Conservation (phyloP, 2,888 invertebrate genomes). For the Stenotaenia linearis region DNA sequence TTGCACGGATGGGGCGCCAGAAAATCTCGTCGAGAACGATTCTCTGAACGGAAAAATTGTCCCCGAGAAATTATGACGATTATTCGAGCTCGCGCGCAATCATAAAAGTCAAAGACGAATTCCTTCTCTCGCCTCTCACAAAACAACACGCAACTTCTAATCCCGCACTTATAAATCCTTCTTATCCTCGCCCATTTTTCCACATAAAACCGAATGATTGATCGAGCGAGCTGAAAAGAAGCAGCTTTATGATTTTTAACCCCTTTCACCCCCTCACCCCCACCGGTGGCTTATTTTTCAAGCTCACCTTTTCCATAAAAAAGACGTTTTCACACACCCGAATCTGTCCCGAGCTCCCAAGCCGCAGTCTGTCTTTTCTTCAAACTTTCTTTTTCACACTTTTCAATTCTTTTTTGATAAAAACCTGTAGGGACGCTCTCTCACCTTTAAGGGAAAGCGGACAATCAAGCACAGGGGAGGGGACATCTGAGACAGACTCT, state of each 20-base stretch:
- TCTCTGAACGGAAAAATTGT: constrained; percentile 5
- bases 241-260: constrained; percentile 20
- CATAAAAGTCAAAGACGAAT: background rate
- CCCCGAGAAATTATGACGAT: background rate
- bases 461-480: constrained; percentile 7
- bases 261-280: constrained; percentile 3
- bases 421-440: background rate
- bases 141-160: background rate
- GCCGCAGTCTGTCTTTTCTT: constrained; percentile 20
- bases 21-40: constrained; percentile 7
- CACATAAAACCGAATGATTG: background rate
- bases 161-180: background rate
- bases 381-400: constrained; percentile 26
- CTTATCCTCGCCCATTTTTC: background rate
- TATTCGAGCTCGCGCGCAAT: background rate
- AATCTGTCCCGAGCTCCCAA: constrained; percentile 7
- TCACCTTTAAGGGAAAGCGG: constrained; percentile 20
- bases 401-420: constrained; percentile 5
- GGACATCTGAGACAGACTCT: constrained; percentile 24
- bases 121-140: background rate
- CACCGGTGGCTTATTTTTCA: background rate
- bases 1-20: constrained; percentile 8
- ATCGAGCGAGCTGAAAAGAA: background rate
- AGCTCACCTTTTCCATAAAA: background rate
- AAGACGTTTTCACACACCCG: constrained; percentile 14